Base-by-base conservation (phyloP, 2,797 vertebrate genomes). In the Melopsittacus undulatus region DNA sequence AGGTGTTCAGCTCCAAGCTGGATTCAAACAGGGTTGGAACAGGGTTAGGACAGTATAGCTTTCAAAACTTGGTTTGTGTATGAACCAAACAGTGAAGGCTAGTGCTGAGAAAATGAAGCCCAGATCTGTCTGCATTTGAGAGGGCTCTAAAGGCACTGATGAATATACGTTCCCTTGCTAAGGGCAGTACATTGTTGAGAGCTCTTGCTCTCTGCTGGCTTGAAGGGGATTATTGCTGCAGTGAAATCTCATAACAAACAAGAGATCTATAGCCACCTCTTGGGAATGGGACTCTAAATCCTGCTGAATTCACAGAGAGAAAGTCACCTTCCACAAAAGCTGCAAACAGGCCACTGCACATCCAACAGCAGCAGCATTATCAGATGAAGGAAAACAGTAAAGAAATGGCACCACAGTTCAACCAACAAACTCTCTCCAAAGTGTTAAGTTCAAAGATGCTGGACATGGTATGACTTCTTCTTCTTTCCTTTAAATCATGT, bases 301-400 rank as follows among this genome's bases (percentile, higher is more conserved):
- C 93, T 93, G 61, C 86, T 89, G 86, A 76, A 61, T 84, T 93
- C 75, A 70, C 75, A 40, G 84, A 70, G 56, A 85, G 83, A 88
- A 94, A 89, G 93, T 89, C 95, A 96, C 94, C 85, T 95, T 95
- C 86, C 32, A 51, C 68, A 49, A 79, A 93, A 27, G n/a, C 90
- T 90, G 86, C 56, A 20, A 89, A 73, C 36, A 81, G 75, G 61
- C 26, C 72, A 29, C 38, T 7, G 42, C 48, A 68, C 2, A 3
- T 70, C 68, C 48, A 64, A 43, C 59, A 95, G 61, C 51, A 84
- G 80, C 76, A 83, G 87, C 40, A 90, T n/a, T 21, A 56, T 42
- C 15, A 74, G 67, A 57, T 70, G 77, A 85, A 90, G 72, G 45
- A 62, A 82, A 92, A 69, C 0, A 0, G 52, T 23, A 61, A 75